phyloP scores from a whole-genome alignment of 64 coral and sea anemone species.

The Montipora efflorescens region DNA sequence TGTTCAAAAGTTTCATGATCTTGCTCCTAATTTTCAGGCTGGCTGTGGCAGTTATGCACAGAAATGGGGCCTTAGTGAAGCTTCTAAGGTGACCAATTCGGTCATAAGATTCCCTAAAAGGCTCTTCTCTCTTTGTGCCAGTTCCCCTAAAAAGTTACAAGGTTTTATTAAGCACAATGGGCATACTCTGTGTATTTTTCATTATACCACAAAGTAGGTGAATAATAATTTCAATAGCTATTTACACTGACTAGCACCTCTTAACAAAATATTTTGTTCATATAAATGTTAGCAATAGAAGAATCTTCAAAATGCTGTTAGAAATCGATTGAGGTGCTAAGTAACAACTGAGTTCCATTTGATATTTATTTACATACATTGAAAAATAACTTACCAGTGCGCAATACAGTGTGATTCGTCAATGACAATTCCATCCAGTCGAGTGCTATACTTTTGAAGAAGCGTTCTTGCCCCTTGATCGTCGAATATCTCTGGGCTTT shows the following conservation, averaged over 20 bases:
- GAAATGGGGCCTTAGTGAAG: constrained; percentile 23
- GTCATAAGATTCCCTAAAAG: constrained; percentile 52
- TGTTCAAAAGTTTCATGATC: constrained; percentile 49
- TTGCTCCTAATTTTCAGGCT: not conserved
- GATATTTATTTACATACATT: too few relatives aligned
- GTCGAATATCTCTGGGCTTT: constrained; percentile 43
- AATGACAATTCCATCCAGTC: not conserved
- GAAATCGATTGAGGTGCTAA: too few relatives aligned
- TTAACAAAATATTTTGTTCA: too few relatives aligned
- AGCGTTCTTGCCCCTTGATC: not conserved
- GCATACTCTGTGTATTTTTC: not conserved
- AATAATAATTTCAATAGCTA: too few relatives aligned
- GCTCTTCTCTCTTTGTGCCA: not conserved
- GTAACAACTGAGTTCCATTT: too few relatives aligned
- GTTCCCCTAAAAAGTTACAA: not conserved
- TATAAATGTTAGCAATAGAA: too few relatives aligned
- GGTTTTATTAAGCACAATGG: not conserved
- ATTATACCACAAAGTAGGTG: too few relatives aligned
- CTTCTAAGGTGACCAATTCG: constrained; percentile 55
- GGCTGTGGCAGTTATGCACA: constrained; percentile 69
- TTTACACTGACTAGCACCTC: too few relatives aligned
- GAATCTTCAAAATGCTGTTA: too few relatives aligned
- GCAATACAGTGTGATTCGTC: constrained; percentile 14
- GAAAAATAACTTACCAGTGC: not conserved
- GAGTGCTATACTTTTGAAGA: not conserved